Evolutionary conservation across 2,888 invertebrate genomes (phyloP), one percentile per base, ranked within the genome.

Genomic region (Sphinx pinastri): DNA sequence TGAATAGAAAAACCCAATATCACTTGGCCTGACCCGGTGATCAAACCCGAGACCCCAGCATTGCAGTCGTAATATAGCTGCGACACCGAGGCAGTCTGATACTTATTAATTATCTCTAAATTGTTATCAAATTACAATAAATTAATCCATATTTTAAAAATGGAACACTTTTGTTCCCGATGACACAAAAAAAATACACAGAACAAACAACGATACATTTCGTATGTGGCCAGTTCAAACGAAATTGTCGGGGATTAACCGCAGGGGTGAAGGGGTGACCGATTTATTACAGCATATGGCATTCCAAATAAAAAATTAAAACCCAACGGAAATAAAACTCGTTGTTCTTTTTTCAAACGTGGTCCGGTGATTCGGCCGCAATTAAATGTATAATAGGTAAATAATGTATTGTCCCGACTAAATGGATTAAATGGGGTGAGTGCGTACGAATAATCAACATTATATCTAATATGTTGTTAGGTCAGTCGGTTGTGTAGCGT

Each of bases 141-240:
- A 11, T 57, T 19, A 10, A 25, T 8, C 3, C 13, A 58, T 5
- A 4, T 10, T 51, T 14, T 14, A 31, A 4, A 63, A 47, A 1
- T 47, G 10, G 31, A 60, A 3, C 63, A 63, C 63, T 63, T 49
- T 5, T 47, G 19, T 63, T 16, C 19, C 6, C 19, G 63, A 63
- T 47, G 12, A 13, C 19, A 71, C 72, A 59, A 52, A 19, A 13
- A 63, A 38, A 59, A 71, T 67, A 74, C 38, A 73, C 74, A 74
- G 73, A 75, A 74, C 72, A 75, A 75, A 75, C 72, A 69, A 73
- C 73, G 66, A 73, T 72, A 75, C 73, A 74, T 74, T 75, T 71
- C 69, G 70, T 67, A 68, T 45, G 68, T n/a, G 55, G 71, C 72
- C 58, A 71, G 71, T 73, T 70, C 71, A 69, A 70, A 73, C 74